phyloP scores from a whole-genome alignment of 2,888 invertebrate genomes.

The Corythucha ciliata region DNA sequence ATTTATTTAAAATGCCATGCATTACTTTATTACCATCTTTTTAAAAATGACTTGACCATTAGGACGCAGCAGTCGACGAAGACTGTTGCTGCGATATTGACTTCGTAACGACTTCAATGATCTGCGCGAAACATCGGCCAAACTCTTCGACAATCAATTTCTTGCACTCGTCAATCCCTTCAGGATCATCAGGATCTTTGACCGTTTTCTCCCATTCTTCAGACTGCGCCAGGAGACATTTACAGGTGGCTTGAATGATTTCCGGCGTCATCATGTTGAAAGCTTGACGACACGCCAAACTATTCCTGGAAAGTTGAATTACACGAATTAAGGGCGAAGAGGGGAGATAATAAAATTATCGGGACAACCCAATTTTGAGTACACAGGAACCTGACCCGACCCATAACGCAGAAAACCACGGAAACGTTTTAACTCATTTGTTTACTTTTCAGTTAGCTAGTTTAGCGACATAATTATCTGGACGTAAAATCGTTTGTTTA shows the following conservation, averaged over 20 bases:
- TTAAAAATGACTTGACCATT: too few relatives aligned
- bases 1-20: too few relatives aligned
- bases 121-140: conserved; percentile 85
- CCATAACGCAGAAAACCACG: too few relatives aligned
- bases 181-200: conserved; percentile 43
- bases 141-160: conserved; percentile 84
- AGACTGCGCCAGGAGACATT: conserved; percentile 90
- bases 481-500: too few relatives aligned
- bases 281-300: conserved; percentile 40
- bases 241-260: conserved; percentile 91
- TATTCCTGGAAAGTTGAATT: conserved; percentile 22
- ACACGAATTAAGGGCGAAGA: too few relatives aligned
- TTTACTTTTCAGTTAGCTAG: too few relatives aligned
- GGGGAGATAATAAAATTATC: neutral
- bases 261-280: conserved; percentile 88
- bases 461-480: too few relatives aligned
- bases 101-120: conserved; percentile 51
- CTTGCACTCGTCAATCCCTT: conserved; percentile 44
- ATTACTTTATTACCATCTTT: too few relatives aligned
- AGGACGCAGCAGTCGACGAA: too few relatives aligned
- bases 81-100: conserved; percentile 24
- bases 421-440: too few relatives aligned
- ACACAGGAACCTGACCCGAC: conserved; percentile 14
- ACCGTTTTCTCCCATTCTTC: conserved; percentile 62
- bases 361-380: neutral